A percentile compares a stretch with the other conserved stretches of the same genome.
Evolutionary conservation across 2,797 vertebrate species (phyloP).

Genomic region (Sus cebifrons): DNA sequence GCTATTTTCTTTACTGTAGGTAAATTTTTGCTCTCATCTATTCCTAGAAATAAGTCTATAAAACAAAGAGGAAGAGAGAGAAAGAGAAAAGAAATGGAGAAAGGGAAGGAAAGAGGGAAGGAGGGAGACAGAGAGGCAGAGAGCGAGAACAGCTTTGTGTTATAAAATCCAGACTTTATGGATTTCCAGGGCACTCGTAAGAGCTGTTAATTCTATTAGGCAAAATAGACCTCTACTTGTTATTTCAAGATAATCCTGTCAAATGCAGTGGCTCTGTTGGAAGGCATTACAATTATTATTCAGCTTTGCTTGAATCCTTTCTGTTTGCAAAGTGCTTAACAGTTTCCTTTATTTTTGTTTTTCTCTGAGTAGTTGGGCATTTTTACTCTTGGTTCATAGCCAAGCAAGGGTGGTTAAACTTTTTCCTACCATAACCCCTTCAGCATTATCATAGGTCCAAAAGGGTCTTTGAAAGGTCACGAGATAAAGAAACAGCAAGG

Average conservation of each 20-base stretch:
- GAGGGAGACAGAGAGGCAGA: not conserved
- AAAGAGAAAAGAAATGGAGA: not conserved
- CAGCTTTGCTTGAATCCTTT: not conserved
- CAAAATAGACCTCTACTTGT: not conserved
- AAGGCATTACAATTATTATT: conserved; percentile 54
- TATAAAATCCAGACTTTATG: conserved; percentile 10
- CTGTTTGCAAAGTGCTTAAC: conserved; percentile 66
- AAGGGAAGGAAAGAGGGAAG: not conserved
- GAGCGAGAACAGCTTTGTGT: not conserved
- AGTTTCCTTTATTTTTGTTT: conserved; percentile 65
- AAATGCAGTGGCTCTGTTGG: conserved; percentile 38
- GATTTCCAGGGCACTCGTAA: conserved; percentile 13
- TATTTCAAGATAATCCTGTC: conserved; percentile 67
- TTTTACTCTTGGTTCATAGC: conserved; percentile 22
- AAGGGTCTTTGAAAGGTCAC: not conserved
- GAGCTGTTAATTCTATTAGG: conserved; percentile 44
- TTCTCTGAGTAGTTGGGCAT: conserved; percentile 12
- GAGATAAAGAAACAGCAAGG: not conserved
- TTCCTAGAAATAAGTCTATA: conserved; percentile 49
- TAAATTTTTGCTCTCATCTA: conserved; percentile 25
- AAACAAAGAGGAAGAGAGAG: not conserved
- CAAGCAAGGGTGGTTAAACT: not conserved
- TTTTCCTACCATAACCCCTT: not conserved
- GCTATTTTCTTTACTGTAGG: conserved; percentile 53
- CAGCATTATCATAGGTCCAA: not conserved